Percentiles rank a stretch among this genome's conserved stretches.
Conservation (phyloP, 2,888 invertebrate genomes). For the Lepeophtheirus nordmannii region DNA sequence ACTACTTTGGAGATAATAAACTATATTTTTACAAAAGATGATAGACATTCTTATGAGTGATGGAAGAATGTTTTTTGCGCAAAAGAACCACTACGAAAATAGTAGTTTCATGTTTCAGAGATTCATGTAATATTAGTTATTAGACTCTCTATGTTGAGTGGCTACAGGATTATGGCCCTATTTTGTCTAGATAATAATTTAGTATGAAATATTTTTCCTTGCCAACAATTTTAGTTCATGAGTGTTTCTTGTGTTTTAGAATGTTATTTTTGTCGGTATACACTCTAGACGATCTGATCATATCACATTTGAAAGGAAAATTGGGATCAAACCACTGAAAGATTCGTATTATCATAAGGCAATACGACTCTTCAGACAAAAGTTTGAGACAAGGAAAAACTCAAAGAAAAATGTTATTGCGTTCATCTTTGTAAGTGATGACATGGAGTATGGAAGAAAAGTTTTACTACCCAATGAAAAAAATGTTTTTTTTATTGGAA, state of each 20-base stretch:
- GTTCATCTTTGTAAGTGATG: slow-evolving; percentile 21
- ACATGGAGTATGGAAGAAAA: slow-evolving; percentile 14
- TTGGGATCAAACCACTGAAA: slow-evolving; percentile 4
- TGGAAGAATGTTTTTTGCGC: too few relatives aligned
- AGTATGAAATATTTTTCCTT: too few relatives aligned
- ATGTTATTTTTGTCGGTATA: slow-evolving; percentile 12
- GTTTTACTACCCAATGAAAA: not conserved
- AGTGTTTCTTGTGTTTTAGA: not conserved
- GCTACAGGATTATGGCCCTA: too few relatives aligned
- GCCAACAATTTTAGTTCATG: too few relatives aligned
- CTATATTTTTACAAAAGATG: too few relatives aligned
- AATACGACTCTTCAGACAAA: slow-evolving; percentile 6
- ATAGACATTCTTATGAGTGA: too few relatives aligned
- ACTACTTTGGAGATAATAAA: too few relatives aligned
- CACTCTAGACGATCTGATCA: slow-evolving; percentile 15
- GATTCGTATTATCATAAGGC: slow-evolving; percentile 5
- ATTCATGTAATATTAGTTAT: too few relatives aligned
- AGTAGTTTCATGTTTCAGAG: too few relatives aligned
- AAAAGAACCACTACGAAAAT: too few relatives aligned
- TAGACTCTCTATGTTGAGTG: too few relatives aligned
- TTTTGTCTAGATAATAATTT: too few relatives aligned
- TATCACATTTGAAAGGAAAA: not conserved
- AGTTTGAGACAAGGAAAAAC: not conserved
- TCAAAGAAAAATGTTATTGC: slow-evolving; percentile 5
- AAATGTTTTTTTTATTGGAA: slow-evolving; percentile 16